Conservation (phyloP, 2,888 invertebrate genomes). For the Tetranychus truncatus region DNA sequence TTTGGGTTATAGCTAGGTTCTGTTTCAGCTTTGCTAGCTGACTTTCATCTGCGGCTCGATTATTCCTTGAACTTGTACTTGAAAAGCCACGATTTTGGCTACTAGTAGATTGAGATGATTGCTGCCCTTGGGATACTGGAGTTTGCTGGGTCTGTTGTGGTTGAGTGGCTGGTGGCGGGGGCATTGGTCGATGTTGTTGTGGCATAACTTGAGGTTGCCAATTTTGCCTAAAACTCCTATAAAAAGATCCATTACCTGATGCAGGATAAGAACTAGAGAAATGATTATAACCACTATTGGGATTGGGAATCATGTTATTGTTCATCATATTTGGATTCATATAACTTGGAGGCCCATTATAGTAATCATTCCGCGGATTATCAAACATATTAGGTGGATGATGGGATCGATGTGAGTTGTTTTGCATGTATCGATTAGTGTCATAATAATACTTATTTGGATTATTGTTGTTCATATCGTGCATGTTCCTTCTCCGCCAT, state of each 20-base stretch:
- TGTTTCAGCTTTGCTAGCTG: background rate
- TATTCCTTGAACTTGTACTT: background rate
- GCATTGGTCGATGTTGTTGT: background rate
- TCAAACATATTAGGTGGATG: background rate
- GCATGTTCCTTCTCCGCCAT: background rate
- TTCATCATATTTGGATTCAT: background rate
- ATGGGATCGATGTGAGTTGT: background rate
- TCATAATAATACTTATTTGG: background rate
- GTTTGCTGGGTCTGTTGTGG: background rate
- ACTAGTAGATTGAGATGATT: background rate
- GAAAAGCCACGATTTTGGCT: too few species aligned
- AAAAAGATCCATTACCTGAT: background rate
- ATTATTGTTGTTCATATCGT: background rate
- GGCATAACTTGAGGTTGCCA: background rate
- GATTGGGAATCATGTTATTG: background rate
- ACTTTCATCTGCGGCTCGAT: background rate
- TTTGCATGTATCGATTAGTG: background rate
- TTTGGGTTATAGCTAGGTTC: background rate
- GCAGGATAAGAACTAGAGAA: background rate
- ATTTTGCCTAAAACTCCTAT: background rate
- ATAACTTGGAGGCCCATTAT: background rate
- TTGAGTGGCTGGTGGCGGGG: background rate
- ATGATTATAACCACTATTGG: background rate
- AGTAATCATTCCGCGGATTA: background rate
- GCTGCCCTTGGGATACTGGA: background rate